A percentile compares a stretch with the other conserved stretches of the same genome.
These are phyloP conservation scores for Momotus momota DNA, from an alignment of 2,797 vertebrate species.

Conservation along the genomic window DNA sequence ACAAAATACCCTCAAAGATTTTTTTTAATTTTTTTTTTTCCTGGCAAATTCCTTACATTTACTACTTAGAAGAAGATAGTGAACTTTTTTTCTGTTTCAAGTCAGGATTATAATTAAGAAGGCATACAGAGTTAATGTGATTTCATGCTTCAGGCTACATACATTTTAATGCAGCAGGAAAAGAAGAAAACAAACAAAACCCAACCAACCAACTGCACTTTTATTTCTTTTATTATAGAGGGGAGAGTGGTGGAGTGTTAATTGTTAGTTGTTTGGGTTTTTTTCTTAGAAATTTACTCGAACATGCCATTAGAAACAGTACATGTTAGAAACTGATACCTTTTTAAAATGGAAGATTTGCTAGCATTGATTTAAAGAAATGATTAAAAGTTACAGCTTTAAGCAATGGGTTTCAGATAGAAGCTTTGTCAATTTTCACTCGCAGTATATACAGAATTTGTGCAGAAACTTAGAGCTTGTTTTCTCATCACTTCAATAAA, in stretches of 20 bases:
- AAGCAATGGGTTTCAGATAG: neutral
- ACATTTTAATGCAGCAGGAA: neutral
- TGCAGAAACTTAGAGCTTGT: neutral
- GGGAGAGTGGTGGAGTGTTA: rapidly evolving
- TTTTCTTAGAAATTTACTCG: neutral
- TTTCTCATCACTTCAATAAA: neutral
- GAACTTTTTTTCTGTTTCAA: neutral
- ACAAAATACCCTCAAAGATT: neutral
- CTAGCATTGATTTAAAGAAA: neutral
- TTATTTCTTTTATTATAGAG: neutral
- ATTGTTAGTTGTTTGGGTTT: rapidly evolving
- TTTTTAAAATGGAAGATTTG: neutral
- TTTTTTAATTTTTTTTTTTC: too few relatives aligned
- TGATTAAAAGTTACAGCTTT: neutral
- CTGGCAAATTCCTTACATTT: neutral
- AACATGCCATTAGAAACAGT: neutral
- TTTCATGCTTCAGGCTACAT: neutral
- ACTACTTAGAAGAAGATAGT: neutral
- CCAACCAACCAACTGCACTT: neutral
- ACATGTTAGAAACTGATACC: neutral
- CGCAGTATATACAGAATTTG: neutral
- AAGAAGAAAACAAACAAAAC: neutral
- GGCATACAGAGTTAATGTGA: neutral
- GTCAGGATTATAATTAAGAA: slow-evolving; percentile 27
- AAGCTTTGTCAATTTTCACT: neutral